phyloP scores from a whole-genome alignment of 2,797 vertebrate genomes.

The Rhodeus uyekii region DNA sequence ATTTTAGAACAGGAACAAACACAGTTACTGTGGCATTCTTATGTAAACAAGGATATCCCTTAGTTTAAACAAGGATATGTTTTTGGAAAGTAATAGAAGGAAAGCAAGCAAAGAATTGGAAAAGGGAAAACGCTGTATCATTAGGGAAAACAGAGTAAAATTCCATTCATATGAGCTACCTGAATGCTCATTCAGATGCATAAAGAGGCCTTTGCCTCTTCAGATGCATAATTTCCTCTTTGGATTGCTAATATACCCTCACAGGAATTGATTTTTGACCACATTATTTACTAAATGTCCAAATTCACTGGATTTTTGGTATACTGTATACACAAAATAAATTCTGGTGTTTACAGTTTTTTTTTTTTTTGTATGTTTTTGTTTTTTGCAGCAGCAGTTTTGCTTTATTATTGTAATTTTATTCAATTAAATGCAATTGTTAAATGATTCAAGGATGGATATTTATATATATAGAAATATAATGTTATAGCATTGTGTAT shows the following conservation, averaged over 20 bases:
- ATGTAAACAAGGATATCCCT: constrained; percentile 27
- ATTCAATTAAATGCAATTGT: not conserved
- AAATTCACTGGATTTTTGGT: not conserved
- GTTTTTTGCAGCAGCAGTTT: not conserved
- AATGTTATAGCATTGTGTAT: not conserved
- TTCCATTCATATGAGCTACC: not conserved
- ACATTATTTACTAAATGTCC: not conserved
- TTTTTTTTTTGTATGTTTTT: not conserved
- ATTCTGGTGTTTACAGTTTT: not conserved
- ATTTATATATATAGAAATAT: too few relatives aligned
- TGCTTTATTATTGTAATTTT: not conserved
- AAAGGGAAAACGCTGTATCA: constrained; percentile 21
- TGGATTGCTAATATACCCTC: not conserved
- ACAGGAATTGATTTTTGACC: not conserved
- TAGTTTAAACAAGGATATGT: constrained; percentile 30
- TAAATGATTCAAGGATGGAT: not conserved
- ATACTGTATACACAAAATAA: not conserved
- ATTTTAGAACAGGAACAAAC: constrained; percentile 6
- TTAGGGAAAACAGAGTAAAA: constrained; percentile 24
- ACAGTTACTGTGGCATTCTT: constrained; percentile 13
- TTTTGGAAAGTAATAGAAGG: constrained; percentile 40
- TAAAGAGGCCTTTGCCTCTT: not conserved
- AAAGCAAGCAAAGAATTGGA: constrained; percentile 16
- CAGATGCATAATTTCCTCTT: too few relatives aligned
- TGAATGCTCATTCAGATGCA: not conserved